Base-by-base conservation (phyloP, 92 coral and sea anemone species). In the Phenganax stokvisi region DNA sequence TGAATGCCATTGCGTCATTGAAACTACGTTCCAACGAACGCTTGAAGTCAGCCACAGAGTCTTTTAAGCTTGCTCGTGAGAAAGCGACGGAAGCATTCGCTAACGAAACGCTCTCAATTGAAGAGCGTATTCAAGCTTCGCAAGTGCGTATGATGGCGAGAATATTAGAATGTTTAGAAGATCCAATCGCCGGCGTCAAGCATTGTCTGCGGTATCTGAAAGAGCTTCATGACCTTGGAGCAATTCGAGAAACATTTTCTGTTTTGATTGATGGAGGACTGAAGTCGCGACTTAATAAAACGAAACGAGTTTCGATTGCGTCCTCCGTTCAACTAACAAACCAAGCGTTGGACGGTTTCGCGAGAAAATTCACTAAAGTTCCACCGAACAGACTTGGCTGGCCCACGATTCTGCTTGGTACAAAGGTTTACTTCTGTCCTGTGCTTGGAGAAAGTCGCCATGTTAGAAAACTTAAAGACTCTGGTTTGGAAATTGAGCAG, bases 361-460 rank as follows among this genome's bases (percentile, higher is more conserved):
- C 55, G 55, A 29, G n/a, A 27, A 30, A 20, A 28, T 67, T 57
- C 37, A 60, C 82, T 13, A 78, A 78, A 59, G 5, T 0, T 31
- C 72, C 16, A 37, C 65, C 44, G 58, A 0, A 20, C 65, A 57
- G 31, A 25, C 30, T 60, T 78, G 57, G 8, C 0, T 78, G 82
- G 82, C 82, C 82, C 11, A 31, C 71, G 31, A 78, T 78, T 78
- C 62, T 30, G 59, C 82, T 78, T 60, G 82, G 82, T 25, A 57
- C n/a, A 27, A 62, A 78, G 13, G 51, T 11, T 30, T 44, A 78
- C 72, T 20, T 20, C 25, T 57, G 51, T 78, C 82, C 82, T 12
- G 13, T 78, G 51, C 0, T 78, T 62, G 72, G 72, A 62, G 72
- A 13, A 30, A 37, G 47, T 37, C 47, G 47, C 47, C 47, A 37